Conservation (phyloP, 2,888 invertebrate species). For the Limnephilus marmoratus region DNA sequence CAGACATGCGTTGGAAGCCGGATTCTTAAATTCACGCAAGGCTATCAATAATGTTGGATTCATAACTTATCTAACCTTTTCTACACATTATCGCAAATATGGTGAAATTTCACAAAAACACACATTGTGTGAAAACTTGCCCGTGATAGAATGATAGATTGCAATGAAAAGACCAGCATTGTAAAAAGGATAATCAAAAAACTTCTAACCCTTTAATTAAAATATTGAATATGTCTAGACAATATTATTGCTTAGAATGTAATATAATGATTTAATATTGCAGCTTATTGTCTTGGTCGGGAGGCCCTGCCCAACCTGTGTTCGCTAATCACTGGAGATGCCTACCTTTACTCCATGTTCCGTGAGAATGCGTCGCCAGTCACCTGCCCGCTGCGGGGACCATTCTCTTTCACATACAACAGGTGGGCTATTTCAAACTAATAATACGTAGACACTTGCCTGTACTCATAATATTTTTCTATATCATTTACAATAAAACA, state of each 20-base stretch:
- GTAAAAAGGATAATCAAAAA: background rate
- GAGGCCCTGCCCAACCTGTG: constrained; percentile 89
- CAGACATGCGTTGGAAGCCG: too few relatives aligned
- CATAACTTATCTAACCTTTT: background rate
- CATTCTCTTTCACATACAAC: constrained; percentile 95
- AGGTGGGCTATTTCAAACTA: constrained; percentile 70
- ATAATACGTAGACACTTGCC: background rate
- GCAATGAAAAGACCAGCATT: too few relatives aligned
- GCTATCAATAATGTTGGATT: too few relatives aligned
- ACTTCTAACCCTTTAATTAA: background rate
- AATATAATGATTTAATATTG: constrained; percentile 68
- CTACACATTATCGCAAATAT: too few relatives aligned
- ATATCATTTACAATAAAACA: background rate
- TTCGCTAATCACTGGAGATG: constrained; percentile 92
- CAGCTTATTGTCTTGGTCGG: constrained; percentile 86
- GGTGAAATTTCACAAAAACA: too few relatives aligned
- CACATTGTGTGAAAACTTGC: too few relatives aligned
- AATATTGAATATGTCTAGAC: background rate
- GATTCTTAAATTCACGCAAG: too few relatives aligned
- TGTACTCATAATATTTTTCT: background rate
- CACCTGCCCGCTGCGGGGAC: constrained; percentile 90
- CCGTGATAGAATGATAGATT: too few relatives aligned
- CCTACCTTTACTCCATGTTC: constrained; percentile 92
- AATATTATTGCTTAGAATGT: background rate
- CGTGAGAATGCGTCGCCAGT: constrained; percentile 92